Base-by-base conservation (phyloP, 1,140 invertebrate species). In the Zaprionus ornatus region DNA sequence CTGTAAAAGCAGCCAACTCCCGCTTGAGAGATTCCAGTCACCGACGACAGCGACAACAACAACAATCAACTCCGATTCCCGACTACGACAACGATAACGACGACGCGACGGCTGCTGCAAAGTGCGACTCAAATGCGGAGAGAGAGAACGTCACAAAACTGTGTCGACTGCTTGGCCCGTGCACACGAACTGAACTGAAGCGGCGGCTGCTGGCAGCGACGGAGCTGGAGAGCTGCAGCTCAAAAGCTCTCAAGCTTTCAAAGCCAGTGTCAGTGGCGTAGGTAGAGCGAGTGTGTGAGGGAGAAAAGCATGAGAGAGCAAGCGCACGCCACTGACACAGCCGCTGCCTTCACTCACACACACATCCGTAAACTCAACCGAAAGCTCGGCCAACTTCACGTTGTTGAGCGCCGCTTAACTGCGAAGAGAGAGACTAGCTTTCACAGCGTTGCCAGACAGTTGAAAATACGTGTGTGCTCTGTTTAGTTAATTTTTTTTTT, bases 91-190 rank as follows among this genome's bases (percentile, higher is more conserved):
- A 60, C 66, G 50, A 70, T 29, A 32, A 69, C 45, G 50, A 55
- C 21, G 61, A 29, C 60, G 66, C 60, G 59, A 59, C 73, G 52
- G 73, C 73, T 75, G 73, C 73, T 75, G 73, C 73, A 75, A 77
- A 77, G 37, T 67, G 63, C 69, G 69, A 50, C 45, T 50, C 45
- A 48, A 19, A 23, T 17, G 45, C 45, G 45, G 15, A 10, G 17
- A 42, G 35, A 60, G 64, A 65, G 54, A 73, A 73, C 56, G 63
- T 45, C 15, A 55, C 65, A 79, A 68, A 45, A 56, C 81, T 67
- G 29, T 74, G 45, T 74, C 71, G 79, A 86, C 82, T 74, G 82
- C 57, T 78, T 86, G 82, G 80, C 69, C 68, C 76, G 75, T 85
- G 68, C 75, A 76, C 73, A 71, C 61, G 67, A 85, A 85, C 82